Evolutionary conservation across 2,113 vertebrate species (phyloP).

Genomic region (Choloepus hoffmanni): DNA sequence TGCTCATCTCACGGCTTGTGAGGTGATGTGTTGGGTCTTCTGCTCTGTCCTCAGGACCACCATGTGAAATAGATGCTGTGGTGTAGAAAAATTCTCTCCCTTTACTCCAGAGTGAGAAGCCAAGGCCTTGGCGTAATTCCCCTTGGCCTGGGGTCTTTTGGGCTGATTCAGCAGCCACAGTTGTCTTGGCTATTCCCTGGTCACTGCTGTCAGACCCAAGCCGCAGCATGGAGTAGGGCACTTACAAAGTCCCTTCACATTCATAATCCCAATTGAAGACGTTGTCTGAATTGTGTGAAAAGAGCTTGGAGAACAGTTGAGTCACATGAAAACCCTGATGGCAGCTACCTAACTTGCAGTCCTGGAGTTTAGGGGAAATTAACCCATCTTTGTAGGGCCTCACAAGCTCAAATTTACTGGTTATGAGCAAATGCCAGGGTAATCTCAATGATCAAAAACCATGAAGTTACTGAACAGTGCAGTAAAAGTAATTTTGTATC

Average conservation of each 20-base stretch:
- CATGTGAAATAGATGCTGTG: too few species aligned
- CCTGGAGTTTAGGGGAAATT: slow-evolving; percentile 68
- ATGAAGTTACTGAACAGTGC: background rate
- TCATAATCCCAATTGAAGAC: slow-evolving; percentile 54
- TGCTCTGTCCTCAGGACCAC: background rate
- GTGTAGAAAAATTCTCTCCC: background rate
- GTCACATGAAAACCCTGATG: slow-evolving; percentile 70
- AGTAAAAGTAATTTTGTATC: slow-evolving; percentile 7
- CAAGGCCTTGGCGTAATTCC: background rate
- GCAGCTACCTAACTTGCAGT: slow-evolving; percentile 71
- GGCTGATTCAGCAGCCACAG: background rate
- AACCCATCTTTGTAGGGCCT: slow-evolving; percentile 60
- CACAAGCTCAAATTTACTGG: slow-evolving; percentile 50
- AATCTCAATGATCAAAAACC: slow-evolving; percentile 44
- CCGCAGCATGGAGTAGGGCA: background rate
- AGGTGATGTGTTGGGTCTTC: background rate
- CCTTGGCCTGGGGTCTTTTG: background rate
- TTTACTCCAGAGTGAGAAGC: background rate
- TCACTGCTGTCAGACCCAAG: background rate
- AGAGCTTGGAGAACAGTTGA: slow-evolving; percentile 53
- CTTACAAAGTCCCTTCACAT: background rate
- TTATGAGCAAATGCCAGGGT: slow-evolving; percentile 50
- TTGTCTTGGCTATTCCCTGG: background rate
- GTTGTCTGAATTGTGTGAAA: slow-evolving; percentile 33
- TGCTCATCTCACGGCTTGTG: background rate